Conservation (phyloP, 2,888 invertebrate species). For the Netelia fuscicornis region DNA sequence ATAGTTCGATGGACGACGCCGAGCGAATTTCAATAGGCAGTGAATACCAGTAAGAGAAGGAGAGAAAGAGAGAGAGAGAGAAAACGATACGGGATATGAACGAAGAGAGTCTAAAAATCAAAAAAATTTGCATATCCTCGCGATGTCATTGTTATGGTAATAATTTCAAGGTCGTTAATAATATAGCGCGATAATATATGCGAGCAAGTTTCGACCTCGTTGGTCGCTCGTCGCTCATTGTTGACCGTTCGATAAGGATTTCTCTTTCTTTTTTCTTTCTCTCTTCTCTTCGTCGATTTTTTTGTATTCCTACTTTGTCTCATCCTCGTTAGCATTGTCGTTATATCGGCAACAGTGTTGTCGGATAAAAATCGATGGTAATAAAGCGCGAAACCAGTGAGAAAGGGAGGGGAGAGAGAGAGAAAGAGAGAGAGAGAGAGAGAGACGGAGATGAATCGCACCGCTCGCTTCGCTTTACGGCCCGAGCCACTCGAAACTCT, state of each 20-base stretch:
- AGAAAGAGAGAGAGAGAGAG: slow-evolving; percentile 44
- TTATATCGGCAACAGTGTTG: slow-evolving; percentile 27
- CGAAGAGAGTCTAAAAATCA: background rate
- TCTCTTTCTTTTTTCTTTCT: slow-evolving; percentile 6
- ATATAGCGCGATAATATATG: slow-evolving; percentile 4
- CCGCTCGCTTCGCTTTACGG: slow-evolving; percentile 12
- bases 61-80: background rate
- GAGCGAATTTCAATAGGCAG: too few species aligned
- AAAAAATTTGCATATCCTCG: slow-evolving; percentile 37
- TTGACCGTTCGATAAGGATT: slow-evolving; percentile 46
- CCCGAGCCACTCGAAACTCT: slow-evolving; percentile 33
- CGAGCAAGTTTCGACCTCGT: slow-evolving; percentile 9
- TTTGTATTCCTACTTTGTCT: background rate
- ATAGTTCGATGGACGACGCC: too few species aligned
- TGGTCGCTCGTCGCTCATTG: slow-evolving; percentile 26
- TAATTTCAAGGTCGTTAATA: slow-evolving; percentile 36
- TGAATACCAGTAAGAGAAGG: too few species aligned
- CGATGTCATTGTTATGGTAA: slow-evolving; percentile 32
- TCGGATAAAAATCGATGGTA: slow-evolving; percentile 25
- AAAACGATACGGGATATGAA: background rate
- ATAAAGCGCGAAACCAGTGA: slow-evolving; percentile 1
- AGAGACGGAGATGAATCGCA: slow-evolving; percentile 24
- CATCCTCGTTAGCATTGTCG: slow-evolving; percentile 17
- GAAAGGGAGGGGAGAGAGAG: slow-evolving; percentile 40
- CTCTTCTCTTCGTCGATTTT: background rate